A percentile compares a stretch with the other conserved stretches of the same genome.
These are phyloP conservation scores for Emydocephalus ijimae DNA, from an alignment of 2,113 vertebrate genomes.

Conservation along the genomic window DNA sequence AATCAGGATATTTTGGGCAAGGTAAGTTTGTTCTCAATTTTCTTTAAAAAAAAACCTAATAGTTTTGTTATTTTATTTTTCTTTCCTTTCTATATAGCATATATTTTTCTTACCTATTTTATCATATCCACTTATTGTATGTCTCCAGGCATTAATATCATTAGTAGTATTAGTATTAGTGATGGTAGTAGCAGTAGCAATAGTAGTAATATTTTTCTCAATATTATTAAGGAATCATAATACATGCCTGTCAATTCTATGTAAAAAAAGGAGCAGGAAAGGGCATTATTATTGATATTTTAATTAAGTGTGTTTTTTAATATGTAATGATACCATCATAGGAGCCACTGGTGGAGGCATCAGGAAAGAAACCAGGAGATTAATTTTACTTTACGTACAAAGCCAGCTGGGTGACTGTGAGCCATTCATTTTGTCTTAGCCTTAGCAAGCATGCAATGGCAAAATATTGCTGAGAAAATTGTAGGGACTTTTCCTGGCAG, in stretches of 20 bases:
- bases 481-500: background rate
- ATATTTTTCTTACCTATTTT: background rate
- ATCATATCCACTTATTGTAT: background rate
- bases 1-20: slow-evolving; percentile 85
- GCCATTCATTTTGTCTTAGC: background rate
- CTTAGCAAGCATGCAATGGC: background rate
- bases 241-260: background rate
- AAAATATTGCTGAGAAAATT: background rate
- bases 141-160: background rate
- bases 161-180: too few species aligned
- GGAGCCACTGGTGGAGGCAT: background rate
- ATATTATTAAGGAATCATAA: background rate
- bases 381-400: background rate
- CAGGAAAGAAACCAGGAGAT: background rate
- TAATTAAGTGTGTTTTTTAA: background rate
- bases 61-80: background rate
- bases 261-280: background rate
- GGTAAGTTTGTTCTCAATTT: slow-evolving; percentile 67
- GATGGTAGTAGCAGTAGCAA: background rate
- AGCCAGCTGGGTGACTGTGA: background rate
- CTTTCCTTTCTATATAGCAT: background rate
- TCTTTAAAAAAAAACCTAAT: background rate
- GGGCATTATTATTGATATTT: background rate
- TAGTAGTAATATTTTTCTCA: background rate
- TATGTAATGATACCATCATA: background rate